Evolutionary conservation across 2,113 vertebrate species (phyloP), one percentile per base, ranked within the genome.

Genomic region (Anolis sagrei): DNA sequence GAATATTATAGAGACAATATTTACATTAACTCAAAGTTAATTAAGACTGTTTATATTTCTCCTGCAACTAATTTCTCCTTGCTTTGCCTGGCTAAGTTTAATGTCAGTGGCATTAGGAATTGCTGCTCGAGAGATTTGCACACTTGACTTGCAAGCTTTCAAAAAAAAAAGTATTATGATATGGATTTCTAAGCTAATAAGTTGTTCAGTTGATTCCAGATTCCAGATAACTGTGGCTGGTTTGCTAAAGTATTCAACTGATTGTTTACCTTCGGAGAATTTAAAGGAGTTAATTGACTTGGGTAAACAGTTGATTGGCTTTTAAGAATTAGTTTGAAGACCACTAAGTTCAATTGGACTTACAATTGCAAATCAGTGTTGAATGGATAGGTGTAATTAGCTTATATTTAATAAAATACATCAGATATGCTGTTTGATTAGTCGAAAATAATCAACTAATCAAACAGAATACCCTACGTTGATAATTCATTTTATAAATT

Each of bases 21-120:
- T 83, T 83, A 44, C 70, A 83, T 74, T 62, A 61, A 11, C 54
- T 44, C 36, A 29, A 39, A 74, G 51, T 83, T 83, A 83, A 83
- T 83, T 74, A 74, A 83, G 72, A n/a, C 27, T 62, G 14, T 62
- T 75, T 83, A 54, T 19, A 44, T 62, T 74, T 29, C 54, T 39
- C 34, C 19, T 61, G 5, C 10, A 34, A 7, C 18, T 44, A 44
- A 83, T 83, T 83, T 83, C 29, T 34, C 49, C 27, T 61, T 61
- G 11, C 25, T 62, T 4, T 74, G 54, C 70, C 27, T 83, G 70
- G 54, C 70, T n/a, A 74, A 58, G 14, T 13, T 27, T 27, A 44
- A 8, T 21, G 34, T 51, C 54, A 62, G 32, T 83, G 16, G n/a
- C 23, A 27, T 74, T 75, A 7, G 61, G 54, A 74, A 83, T 7